Evolutionary conservation across 30 jellyfish, hydroid and myxozoan genomes (phyloP).

Genomic region (Cassiopea andromeda): DNA sequence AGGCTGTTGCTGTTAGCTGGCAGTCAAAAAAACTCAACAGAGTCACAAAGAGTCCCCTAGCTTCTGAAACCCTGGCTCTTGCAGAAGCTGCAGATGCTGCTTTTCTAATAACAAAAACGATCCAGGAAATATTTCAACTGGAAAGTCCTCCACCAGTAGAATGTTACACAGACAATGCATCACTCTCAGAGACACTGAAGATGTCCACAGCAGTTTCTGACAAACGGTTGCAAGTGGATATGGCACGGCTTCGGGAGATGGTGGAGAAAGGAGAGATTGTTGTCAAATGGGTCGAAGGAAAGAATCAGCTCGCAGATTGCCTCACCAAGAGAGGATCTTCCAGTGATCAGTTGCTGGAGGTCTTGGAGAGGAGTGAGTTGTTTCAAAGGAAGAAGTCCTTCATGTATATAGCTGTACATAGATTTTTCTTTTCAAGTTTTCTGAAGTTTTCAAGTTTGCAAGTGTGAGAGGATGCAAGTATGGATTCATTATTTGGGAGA

Average conservation of each 20-base stretch:
- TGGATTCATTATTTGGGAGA: too few species aligned
- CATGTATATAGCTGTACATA: neutral
- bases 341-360: neutral
- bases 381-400: neutral
- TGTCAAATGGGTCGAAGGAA: constrained; percentile 1
- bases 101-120: constrained; percentile 1
- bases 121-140: neutral
- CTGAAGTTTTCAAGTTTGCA: too few species aligned
- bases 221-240: neutral
- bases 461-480: too few species aligned
- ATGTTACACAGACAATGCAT: neutral
- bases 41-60: constrained; percentile 28
- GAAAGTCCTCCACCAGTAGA: neutral
- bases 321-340: constrained; percentile 7
- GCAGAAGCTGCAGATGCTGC: constrained; percentile 53
- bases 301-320: neutral
- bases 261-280: neutral
- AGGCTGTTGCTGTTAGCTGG: constrained; percentile 16
- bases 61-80: constrained; percentile 66
- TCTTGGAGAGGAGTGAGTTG: neutral
- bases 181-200: neutral
- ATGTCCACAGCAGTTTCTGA: neutral
- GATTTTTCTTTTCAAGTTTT: too few species aligned
- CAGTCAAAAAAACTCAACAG: constrained; percentile 21
- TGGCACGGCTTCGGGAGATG: neutral